Evolutionary conservation across 2,888 invertebrate genomes (phyloP).

Genomic region (Biston stratarius): DNA sequence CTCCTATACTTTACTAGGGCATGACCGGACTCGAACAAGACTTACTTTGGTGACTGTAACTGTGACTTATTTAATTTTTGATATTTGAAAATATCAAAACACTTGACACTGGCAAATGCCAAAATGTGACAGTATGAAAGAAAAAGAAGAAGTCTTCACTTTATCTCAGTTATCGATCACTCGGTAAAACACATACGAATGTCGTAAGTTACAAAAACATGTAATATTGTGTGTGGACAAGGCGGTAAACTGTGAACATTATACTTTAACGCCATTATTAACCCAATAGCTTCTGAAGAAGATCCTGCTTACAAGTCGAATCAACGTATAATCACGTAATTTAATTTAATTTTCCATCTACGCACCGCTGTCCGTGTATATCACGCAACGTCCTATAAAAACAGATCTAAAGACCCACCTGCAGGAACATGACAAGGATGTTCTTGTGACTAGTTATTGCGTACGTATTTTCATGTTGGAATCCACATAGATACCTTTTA

Average conservation of each 20-base stretch:
- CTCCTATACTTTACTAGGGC: no score
- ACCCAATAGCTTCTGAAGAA: no score
- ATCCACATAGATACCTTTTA: no score
- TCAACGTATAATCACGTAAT: slow-evolving; percentile 11
- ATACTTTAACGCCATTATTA: slow-evolving; percentile 4
- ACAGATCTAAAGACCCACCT: slow-evolving; percentile 34
- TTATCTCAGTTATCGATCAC: no score
- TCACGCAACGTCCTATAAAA: slow-evolving; percentile 22
- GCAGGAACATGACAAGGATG: slow-evolving; percentile 68
- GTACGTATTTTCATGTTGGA: background rate
- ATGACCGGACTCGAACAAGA: no score
- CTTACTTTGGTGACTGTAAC: no score
- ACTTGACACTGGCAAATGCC: no score
- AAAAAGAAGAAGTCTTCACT: no score
- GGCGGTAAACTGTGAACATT: slow-evolving; percentile 5
- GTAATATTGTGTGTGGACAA: background rate
- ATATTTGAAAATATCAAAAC: no score
- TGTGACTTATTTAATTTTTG: no score
- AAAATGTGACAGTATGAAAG: no score
- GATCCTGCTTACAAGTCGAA: slow-evolving; percentile 9
- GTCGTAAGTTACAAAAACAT: background rate
- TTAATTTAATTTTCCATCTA: slow-evolving; percentile 15
- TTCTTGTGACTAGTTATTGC: slow-evolving; percentile 61
- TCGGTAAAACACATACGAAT: no score
- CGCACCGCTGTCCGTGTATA: background rate